Conservation (phyloP, 2,113 vertebrate species). For the Periophthalmodon schlosseri region DNA sequence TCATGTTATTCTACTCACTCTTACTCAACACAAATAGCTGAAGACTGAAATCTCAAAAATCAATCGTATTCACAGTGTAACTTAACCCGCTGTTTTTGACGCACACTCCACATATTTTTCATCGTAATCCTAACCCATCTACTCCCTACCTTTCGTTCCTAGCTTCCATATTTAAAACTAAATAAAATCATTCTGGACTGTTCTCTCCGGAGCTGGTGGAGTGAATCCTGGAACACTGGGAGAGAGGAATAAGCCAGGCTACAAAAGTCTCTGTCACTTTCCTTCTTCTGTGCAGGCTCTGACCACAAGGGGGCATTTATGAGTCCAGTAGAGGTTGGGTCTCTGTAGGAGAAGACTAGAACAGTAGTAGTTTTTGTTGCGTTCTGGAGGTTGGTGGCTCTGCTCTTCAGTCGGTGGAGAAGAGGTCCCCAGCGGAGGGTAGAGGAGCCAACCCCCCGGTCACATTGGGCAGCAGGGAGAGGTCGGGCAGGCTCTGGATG, state of each 20-base stretch:
- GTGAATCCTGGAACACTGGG: conserved; percentile 51
- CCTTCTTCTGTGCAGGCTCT: conserved; percentile 23
- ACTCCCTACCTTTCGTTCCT: not conserved
- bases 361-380: not conserved
- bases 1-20: not conserved
- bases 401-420: conserved; percentile 95
- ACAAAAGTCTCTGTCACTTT: conserved; percentile 52
- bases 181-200: conserved; percentile 50
- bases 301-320: conserved; percentile 32
- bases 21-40: conserved; percentile 25
- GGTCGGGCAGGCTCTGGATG: conserved; percentile 97
- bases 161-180: conserved; percentile 34
- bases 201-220: conserved; percentile 65
- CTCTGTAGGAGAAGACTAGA: conserved; percentile 16
- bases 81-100: conserved; percentile 26
- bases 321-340: conserved; percentile 36
- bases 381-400: conserved; percentile 2
- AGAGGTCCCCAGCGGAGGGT: conserved; percentile 96
- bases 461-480: conserved; percentile 93
- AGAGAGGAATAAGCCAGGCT: conserved; percentile 37
- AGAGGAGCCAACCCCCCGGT: conserved; percentile 94
- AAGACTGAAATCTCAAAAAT: conserved; percentile 22
- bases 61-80: conserved; percentile 51
- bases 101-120: conserved; percentile 11
- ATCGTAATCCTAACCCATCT: conserved; percentile 8